These are phyloP conservation scores for Agrotis puta DNA, from an alignment of 2,888 invertebrate species.

Conservation along the genomic window DNA sequence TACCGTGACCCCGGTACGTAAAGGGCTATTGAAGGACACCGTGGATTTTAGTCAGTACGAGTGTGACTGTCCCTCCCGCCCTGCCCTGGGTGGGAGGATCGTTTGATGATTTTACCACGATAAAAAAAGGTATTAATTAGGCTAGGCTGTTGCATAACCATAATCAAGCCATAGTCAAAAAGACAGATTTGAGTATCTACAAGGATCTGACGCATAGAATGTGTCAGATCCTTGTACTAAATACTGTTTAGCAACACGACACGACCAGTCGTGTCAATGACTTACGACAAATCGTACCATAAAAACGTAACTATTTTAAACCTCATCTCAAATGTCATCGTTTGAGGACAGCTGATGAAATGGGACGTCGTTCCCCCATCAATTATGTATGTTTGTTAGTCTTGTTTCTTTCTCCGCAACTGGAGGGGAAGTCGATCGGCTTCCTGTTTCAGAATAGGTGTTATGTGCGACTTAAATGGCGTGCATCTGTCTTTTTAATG, in stretches of 20 bases:
- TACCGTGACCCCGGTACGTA: too few relatives aligned
- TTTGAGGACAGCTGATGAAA: constrained; percentile 76
- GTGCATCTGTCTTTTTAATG: constrained; percentile 59
- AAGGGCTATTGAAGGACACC: too few relatives aligned
- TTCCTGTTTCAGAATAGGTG: constrained; percentile 75
- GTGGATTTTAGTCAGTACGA: too few relatives aligned
- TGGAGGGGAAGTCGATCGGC: constrained; percentile 65
- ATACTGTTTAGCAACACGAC: background rate
- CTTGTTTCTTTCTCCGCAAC: constrained; percentile 65
- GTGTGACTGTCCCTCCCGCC: too few relatives aligned
- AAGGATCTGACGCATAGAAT: too few relatives aligned
- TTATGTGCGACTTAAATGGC: constrained; percentile 64
- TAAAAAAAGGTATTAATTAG: too few relatives aligned
- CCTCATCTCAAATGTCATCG: constrained; percentile 78
- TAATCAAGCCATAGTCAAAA: too few relatives aligned
- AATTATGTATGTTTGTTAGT: constrained; percentile 71
- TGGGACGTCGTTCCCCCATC: constrained; percentile 77
- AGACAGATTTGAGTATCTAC: too few relatives aligned
- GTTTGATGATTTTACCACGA: too few relatives aligned
- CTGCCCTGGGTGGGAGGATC: too few relatives aligned
- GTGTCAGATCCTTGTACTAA: too few relatives aligned
- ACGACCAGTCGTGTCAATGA: constrained; percentile 19
- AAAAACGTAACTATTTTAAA: constrained; percentile 63
- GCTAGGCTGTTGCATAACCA: too few relatives aligned
- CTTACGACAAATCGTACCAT: constrained; percentile 25